A percentile compares a stretch with the other conserved stretches of the same genome.
Conservation (phyloP, 1,140 invertebrate species). For the Leptinotarsa texana region DNA sequence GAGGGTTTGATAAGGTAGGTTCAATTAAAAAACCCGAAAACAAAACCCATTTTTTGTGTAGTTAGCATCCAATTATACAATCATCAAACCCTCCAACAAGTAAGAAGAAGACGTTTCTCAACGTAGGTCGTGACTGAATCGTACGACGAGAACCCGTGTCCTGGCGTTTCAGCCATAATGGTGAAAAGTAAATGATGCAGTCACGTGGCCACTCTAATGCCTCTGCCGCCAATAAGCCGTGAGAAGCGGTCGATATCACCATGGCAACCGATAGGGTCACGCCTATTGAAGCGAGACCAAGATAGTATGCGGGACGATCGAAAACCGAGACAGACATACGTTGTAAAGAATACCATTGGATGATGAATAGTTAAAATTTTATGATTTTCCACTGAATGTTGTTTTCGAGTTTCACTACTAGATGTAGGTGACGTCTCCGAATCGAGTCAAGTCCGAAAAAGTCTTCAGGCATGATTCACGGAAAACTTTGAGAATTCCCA, state of each 20-base stretch:
- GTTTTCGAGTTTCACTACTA: constrained; percentile 53
- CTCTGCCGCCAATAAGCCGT: constrained; percentile 40
- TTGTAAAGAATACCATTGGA: constrained; percentile 54
- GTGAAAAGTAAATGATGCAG: constrained; percentile 39
- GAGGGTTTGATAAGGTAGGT: too few species aligned
- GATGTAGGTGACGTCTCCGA: constrained; percentile 53
- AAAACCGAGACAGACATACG: constrained; percentile 38
- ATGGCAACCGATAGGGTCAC: constrained; percentile 41
- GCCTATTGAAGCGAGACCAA: constrained; percentile 42
- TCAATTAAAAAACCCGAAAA: too few species aligned
- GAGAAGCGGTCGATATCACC: constrained; percentile 49
- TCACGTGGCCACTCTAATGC: constrained; percentile 47
- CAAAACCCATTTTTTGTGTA: too few species aligned
- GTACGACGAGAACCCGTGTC: constrained; percentile 27
- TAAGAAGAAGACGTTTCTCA: constrained; percentile 18
- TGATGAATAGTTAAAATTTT: constrained; percentile 56
- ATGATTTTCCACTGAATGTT: constrained; percentile 53
- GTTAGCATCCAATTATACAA: background rate
- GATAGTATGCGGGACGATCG: constrained; percentile 18
- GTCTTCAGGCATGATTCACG: too few species aligned
- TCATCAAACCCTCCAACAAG: background rate
- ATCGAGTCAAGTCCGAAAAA: too few species aligned
- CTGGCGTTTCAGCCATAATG: constrained; percentile 49
- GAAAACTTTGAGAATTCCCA: too few species aligned
- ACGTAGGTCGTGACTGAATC: constrained; percentile 38